phyloP scores from a whole-genome alignment of 1,140 invertebrate species.

The Drosophila orosa region DNA sequence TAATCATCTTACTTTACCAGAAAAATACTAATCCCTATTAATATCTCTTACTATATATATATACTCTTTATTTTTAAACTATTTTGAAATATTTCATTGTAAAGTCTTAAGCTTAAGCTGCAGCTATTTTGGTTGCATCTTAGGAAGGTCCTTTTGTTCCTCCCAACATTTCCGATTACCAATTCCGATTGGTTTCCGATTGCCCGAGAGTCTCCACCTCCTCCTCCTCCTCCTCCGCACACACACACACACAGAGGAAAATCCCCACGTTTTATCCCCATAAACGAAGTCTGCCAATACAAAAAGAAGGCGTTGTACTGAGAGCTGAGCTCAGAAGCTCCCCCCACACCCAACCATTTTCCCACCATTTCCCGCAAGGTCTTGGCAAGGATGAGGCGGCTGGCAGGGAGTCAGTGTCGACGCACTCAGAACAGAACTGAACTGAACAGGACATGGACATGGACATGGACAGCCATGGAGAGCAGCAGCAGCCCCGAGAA shows the following conservation, averaged over 20 bases:
- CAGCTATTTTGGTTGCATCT: neutral
- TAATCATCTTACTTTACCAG: no score
- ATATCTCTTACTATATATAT: no score
- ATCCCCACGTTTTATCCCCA: slow-evolving; percentile 45
- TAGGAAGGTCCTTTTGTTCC: slow-evolving; percentile 13
- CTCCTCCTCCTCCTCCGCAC: slow-evolving; percentile 13
- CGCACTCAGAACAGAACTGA: slow-evolving; percentile 63
- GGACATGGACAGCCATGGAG: slow-evolving; percentile 37
- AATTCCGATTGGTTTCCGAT: slow-evolving; percentile 55
- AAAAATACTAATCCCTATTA: no score
- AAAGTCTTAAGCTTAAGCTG: neutral
- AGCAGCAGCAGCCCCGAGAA: slow-evolving; percentile 23
- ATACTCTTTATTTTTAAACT: no score
- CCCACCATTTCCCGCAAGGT: slow-evolving; percentile 17
- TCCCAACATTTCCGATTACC: slow-evolving; percentile 48
- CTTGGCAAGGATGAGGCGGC: slow-evolving; percentile 18
- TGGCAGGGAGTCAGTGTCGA: slow-evolving; percentile 70
- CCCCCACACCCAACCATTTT: neutral
- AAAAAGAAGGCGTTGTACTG: slow-evolving; percentile 55
- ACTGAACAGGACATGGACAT: slow-evolving; percentile 34
- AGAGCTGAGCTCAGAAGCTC: slow-evolving; percentile 23
- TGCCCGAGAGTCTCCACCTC: slow-evolving; percentile 42
- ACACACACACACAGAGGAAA: slow-evolving; percentile 31
- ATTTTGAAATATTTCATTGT: neutral
- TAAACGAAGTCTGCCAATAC: slow-evolving; percentile 51